These are phyloP conservation scores for Hyperopisus bebe DNA, from an alignment of 2,113 vertebrate genomes.

Conservation along the genomic window DNA sequence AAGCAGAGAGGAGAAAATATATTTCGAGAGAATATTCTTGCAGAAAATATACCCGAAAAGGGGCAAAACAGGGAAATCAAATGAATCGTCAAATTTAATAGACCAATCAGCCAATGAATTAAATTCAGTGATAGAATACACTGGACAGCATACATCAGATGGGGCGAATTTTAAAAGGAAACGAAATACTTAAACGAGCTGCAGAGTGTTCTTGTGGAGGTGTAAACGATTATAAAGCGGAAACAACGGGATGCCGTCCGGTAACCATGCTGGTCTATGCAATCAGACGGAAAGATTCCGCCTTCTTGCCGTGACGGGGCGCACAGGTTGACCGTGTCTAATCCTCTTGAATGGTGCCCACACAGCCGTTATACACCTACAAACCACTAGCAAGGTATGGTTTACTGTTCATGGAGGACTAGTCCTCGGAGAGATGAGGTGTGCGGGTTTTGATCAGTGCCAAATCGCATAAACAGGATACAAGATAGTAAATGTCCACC, in stretches of 20 bases:
- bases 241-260: not conserved
- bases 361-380: not conserved
- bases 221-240: not conserved
- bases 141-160: not conserved
- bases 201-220: not conserved
- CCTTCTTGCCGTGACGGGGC: not conserved
- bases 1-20: not conserved
- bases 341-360: not conserved
- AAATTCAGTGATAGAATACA: not conserved
- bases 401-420: not conserved
- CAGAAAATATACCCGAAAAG: not conserved
- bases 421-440: not conserved
- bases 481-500: not conserved
- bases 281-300: not conserved
- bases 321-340: not conserved
- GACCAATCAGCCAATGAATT: not conserved
- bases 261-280: not conserved
- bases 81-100: not conserved
- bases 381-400: not conserved
- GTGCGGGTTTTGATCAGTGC: not conserved
- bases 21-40: not conserved
- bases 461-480: not conserved
- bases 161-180: not conserved
- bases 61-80: not conserved
- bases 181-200: not conserved